Base-by-base conservation (phyloP, 1,140 invertebrate species). In the Meloidogyne hapla region DNA sequence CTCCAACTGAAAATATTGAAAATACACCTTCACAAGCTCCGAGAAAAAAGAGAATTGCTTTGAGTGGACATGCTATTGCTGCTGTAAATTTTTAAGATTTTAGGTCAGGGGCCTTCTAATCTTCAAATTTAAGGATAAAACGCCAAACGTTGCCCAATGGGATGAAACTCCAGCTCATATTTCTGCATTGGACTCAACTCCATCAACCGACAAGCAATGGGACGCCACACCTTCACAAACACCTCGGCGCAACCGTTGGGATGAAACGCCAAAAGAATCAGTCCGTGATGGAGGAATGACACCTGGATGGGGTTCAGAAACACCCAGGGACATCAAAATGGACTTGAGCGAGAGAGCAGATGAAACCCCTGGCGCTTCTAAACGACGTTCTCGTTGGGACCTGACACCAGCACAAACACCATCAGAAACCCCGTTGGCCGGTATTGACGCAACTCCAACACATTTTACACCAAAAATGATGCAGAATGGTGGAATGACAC, bases 181-280 rank as follows among this genome's bases (percentile, higher is more conserved):
- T 66, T 76, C 91, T 1, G 92, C 93, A 80, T 93, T 92, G 94
- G 96, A 98, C 87, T 92, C 94, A 3, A 98, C 95, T 13, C 95
- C 95, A 63, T 88, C 81, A n/a, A 77, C 83, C 56, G 74, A 76
- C 23, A 33, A 74, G 15, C 38, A 75, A 1, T 92, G 92, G 10
- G 92, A 92, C 85, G 92, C 93, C 18, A 96, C 94, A 64, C 93
- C 94, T 15, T 93, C 81, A 18, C 81, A 81, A 40, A 77, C 69
- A n/a, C 75, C 77, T 93, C 81, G 92, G 92, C 79, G 95, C 74
- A 99, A 99, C 89, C 91, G 97, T 76, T 99, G 96, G 96, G 97
- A 99, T 90, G 96, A 99, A 89, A 99, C 96, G 2, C 96, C 96
- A 0, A 96, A 97, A 88, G 91, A 94, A 86, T 92, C 92, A 91